These are phyloP conservation scores for Helicolenus hilgendorfi DNA, from an alignment of 2,797 vertebrate genomes.

Conservation along the genomic window DNA sequence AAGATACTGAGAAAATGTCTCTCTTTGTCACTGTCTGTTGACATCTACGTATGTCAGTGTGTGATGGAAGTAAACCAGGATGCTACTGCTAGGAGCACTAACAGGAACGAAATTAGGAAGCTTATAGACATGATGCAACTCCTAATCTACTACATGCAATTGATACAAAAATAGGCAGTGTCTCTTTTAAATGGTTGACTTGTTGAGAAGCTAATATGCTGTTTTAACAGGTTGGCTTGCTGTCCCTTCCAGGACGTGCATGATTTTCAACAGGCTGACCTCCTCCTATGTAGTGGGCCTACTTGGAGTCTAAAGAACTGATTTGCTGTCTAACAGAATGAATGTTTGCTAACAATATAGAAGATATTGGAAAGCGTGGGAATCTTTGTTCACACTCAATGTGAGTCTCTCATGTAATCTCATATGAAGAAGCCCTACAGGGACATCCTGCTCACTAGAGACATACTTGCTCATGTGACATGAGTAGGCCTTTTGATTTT, in stretches of 20 bases:
- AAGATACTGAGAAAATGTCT: neutral
- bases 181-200: neutral
- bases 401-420: slow-evolving; percentile 28
- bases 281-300: neutral
- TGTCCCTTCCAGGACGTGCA: neutral
- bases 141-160: neutral
- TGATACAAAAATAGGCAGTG: neutral
- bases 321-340: slow-evolving; percentile 8
- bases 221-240: neutral
- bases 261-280: neutral
- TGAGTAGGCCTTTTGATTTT: neutral
- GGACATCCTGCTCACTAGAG: slow-evolving; percentile 28
- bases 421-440: slow-evolving; percentile 19
- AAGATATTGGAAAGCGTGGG: slow-evolving; percentile 6
- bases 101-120: neutral
- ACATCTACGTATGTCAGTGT: neutral
- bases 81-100: neutral
- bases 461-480: slow-evolving; percentile 15
- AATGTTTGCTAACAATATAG: neutral
- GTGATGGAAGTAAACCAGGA: neutral
- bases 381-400: slow-evolving; percentile 23
- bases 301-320: neutral
- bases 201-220: neutral
- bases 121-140: neutral
- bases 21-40: neutral